Evolutionary conservation across 2,113 vertebrate species (phyloP).

Genomic region (Catharus fuscescens): DNA sequence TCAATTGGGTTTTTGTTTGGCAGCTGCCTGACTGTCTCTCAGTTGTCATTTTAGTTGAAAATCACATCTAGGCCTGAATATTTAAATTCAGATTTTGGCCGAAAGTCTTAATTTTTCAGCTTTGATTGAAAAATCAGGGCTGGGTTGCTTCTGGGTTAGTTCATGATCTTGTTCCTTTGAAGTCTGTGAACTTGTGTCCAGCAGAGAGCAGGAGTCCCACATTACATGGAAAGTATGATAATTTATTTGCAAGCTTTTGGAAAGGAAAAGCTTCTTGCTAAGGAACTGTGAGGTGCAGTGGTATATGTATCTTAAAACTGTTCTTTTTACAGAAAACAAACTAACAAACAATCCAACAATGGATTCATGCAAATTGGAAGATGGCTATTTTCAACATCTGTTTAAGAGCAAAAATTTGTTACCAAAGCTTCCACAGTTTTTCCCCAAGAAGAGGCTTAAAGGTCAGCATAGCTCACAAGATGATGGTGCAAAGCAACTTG

Average conservation of each 20-base stretch:
- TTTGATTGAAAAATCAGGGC: background rate
- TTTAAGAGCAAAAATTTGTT: background rate
- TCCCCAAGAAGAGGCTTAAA: background rate
- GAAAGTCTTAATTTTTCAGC: background rate
- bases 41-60: background rate
- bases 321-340: background rate
- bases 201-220: constrained; percentile 44
- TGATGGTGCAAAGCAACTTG: background rate
- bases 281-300: background rate
- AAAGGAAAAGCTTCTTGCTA: background rate
- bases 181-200: constrained; percentile 5
- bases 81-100: background rate
- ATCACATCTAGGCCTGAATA: background rate
- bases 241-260: background rate
- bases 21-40: background rate
- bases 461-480: background rate
- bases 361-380: background rate
- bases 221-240: background rate
- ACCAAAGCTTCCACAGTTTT: background rate
- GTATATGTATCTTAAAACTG: background rate
- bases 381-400: background rate
- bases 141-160: background rate
- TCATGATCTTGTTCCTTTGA: background rate
- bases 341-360: background rate
- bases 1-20: background rate